Conservation (phyloP, 2,113 vertebrate species). For the Varanus komodoensis region DNA sequence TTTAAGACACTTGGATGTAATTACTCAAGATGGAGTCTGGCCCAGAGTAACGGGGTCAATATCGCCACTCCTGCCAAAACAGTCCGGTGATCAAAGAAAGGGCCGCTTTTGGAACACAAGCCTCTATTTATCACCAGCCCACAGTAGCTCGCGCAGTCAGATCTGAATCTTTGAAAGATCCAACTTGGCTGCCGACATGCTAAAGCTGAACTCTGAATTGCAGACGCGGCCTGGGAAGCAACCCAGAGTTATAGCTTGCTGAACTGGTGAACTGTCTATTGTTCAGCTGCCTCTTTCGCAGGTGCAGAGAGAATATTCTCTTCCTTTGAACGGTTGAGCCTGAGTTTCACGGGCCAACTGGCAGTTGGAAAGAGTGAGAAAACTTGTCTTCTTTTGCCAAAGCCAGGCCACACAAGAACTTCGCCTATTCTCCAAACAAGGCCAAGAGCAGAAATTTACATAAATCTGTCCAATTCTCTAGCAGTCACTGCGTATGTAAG, state of each 20-base stretch:
- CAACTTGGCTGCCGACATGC: slow-evolving; percentile 16
- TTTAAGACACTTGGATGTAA: slow-evolving; percentile 33
- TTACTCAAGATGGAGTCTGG: neutral
- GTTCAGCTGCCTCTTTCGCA: slow-evolving; percentile 9
- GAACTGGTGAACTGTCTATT: neutral
- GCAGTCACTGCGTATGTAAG: neutral
- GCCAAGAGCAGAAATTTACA: neutral
- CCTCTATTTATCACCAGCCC: slow-evolving; percentile 4
- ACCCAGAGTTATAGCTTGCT: neutral
- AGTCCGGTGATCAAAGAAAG: slow-evolving; percentile 37
- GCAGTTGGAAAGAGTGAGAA: neutral
- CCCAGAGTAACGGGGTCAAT: slow-evolving; percentile 22
- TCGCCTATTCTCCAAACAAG: neutral
- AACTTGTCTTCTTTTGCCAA: slow-evolving; percentile 31
- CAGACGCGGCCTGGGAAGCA: slow-evolving; percentile 8
- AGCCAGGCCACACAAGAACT: slow-evolving; percentile 8
- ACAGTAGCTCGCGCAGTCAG: slow-evolving; percentile 32
- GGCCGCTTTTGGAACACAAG: slow-evolving; percentile 7
- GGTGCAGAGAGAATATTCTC: neutral
- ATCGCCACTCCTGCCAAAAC: slow-evolving; percentile 58
- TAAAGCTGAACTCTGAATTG: neutral
- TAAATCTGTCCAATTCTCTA: neutral
- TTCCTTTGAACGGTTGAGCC: slow-evolving; percentile 3
- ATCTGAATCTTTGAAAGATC: slow-evolving; percentile 6
- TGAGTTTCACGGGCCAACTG: slow-evolving; percentile 45